phyloP scores from a whole-genome alignment of 2,888 invertebrate species.

The Nycteola revayana region DNA sequence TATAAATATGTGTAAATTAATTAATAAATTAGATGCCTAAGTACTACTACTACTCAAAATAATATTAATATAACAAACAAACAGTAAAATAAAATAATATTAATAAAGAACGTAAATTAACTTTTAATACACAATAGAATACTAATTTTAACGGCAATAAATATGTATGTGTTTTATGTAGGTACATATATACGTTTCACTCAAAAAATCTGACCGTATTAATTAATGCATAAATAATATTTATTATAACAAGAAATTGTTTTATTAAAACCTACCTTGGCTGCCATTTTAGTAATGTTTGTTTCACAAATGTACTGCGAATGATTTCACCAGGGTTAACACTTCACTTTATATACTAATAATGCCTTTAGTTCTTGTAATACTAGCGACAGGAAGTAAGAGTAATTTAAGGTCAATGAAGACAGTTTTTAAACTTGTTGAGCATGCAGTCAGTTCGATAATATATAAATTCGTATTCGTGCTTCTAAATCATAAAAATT shows the following conservation, averaged over 20 bases:
- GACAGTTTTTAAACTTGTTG: too few relatives aligned
- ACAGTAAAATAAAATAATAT: too few relatives aligned
- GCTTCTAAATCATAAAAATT: too few relatives aligned
- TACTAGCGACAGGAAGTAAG: conserved; percentile 75
- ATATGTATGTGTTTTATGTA: background rate
- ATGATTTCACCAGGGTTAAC: conserved; percentile 58
- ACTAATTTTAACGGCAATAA: background rate
- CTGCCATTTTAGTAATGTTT: conserved; percentile 73
- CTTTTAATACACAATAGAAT: too few relatives aligned
- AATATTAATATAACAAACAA: background rate
- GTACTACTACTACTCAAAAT: too few relatives aligned
- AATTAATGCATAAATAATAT: background rate
- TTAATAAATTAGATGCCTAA: too few relatives aligned
- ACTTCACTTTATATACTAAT: conserved; percentile 60
- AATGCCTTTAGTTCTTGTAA: conserved; percentile 56
- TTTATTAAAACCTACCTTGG: conserved; percentile 54
- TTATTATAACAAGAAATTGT: conserved; percentile 1
- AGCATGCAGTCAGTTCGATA: too few relatives aligned
- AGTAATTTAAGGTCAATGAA: conserved; percentile 61
- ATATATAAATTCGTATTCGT: too few relatives aligned
- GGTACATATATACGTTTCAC: background rate
- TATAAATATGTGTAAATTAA: conserved; percentile 41
- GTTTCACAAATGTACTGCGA: conserved; percentile 72
- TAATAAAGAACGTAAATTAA: too few relatives aligned
- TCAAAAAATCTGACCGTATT: too few relatives aligned